Conservation (phyloP, 1,140 invertebrate species). For the Magallana gigas region DNA sequence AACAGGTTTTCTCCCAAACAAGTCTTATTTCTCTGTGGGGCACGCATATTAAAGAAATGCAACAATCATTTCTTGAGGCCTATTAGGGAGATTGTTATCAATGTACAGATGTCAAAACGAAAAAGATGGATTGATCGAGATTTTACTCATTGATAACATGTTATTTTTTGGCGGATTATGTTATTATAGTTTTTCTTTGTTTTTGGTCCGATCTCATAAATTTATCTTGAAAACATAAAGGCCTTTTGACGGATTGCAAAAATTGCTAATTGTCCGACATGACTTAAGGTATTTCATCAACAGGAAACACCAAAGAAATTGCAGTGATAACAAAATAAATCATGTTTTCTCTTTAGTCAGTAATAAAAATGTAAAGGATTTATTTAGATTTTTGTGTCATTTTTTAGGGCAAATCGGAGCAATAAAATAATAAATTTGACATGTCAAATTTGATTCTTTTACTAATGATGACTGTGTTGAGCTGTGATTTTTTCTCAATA, state of each 20-base stretch:
- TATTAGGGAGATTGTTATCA: conserved; percentile 23
- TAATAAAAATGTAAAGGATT: background rate
- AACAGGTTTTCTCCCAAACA: background rate
- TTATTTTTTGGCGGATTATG: conserved; percentile 21
- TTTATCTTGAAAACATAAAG: conserved; percentile 35
- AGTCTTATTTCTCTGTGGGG: background rate
- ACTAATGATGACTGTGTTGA: background rate
- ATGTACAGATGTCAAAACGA: conserved; percentile 25
- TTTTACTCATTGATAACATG: background rate
- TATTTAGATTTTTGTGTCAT: conserved; percentile 5
- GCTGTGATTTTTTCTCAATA: background rate
- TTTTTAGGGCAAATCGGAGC: conserved; percentile 9
- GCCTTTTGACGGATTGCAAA: conserved; percentile 13
- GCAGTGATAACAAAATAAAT: conserved; percentile 30
- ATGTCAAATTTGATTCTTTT: background rate
- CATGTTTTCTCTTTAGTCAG: conserved; percentile 24
- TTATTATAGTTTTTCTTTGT: conserved; percentile 21
- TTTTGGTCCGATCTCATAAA: conserved; percentile 18
- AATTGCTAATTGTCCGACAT: conserved; percentile 22
- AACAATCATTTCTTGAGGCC: conserved; percentile 21
- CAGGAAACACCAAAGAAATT: conserved; percentile 26
- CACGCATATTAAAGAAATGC: conserved; percentile 25
- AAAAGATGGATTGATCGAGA: conserved; percentile 22
- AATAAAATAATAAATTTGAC: conserved; percentile 19
- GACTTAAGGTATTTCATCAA: conserved; percentile 14